Conservation (phyloP, 2,113 vertebrate genomes). For the human region DNA sequence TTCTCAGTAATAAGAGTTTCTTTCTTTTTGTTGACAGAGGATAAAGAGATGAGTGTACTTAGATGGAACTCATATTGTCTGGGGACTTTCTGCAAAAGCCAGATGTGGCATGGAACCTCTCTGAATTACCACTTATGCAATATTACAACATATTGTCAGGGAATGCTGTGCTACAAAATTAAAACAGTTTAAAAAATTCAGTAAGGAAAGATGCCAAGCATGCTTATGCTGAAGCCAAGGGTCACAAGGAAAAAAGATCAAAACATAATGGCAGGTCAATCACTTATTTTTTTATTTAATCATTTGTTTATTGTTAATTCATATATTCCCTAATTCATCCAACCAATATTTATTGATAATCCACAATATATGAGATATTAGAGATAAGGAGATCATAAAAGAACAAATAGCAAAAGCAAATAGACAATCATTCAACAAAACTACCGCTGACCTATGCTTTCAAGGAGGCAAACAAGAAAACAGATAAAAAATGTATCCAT, state of each 20-base stretch:
- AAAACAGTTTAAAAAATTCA: not conserved
- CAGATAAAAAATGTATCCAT: not conserved
- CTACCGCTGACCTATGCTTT: not conserved
- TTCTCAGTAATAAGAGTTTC: not conserved
- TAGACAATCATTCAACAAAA: not conserved
- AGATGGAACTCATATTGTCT: not conserved
- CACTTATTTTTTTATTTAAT: not conserved
- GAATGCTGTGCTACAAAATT: not conserved
- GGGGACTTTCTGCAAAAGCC: not conserved
- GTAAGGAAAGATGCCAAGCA: not conserved
- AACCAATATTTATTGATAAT: not conserved
- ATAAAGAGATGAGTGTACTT: not conserved
- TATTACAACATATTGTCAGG: not conserved
- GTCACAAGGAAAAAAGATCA: not conserved
- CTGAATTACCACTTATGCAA: no score
- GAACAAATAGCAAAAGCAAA: not conserved
- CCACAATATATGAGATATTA: not conserved
- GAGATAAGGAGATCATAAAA: not conserved
- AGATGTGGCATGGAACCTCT: not conserved
- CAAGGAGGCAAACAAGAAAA: not conserved
- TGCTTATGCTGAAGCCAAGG: not conserved
- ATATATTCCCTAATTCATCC: not conserved
- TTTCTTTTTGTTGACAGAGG: not conserved
- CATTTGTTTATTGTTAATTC: not conserved
- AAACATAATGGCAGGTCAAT: not conserved